phyloP scores from a whole-genome alignment of 1,140 invertebrate species.

The Zaprionus camerounensis region DNA sequence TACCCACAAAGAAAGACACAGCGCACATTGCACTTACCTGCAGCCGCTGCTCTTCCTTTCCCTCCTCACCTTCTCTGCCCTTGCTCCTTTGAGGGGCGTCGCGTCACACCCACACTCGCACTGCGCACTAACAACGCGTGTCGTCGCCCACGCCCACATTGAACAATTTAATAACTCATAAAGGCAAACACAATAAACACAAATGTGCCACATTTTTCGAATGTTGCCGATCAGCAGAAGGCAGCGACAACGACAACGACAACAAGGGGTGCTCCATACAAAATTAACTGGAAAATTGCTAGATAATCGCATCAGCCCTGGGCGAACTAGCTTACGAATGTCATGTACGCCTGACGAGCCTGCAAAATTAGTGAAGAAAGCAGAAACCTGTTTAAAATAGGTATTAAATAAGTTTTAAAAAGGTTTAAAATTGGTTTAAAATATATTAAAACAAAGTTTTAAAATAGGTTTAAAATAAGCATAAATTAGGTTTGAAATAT shows the following conservation, averaged over 20 bases:
- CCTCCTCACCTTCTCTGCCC: neutral
- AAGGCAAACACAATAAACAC: conserved; percentile 60
- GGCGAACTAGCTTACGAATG: conserved; percentile 24
- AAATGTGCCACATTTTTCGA: conserved; percentile 77
- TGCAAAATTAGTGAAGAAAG: neutral
- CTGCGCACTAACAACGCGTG: conserved; percentile 60
- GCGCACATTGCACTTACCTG: conserved; percentile 38
- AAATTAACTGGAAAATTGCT: conserved; percentile 76
- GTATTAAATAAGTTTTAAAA: neutral
- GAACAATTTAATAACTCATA: conserved; percentile 79
- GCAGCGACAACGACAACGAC: neutral
- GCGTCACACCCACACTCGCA: conserved; percentile 48
- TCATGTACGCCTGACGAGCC: conserved; percentile 35
- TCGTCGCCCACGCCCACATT: conserved; percentile 71
- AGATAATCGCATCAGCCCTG: conserved; percentile 43
- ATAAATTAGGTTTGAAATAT: neutral
- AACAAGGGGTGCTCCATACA: conserved; percentile 8
- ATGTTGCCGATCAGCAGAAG: conserved; percentile 60
- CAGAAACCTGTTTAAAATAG: neutral
- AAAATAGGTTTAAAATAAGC: neutral
- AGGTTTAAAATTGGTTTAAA: too few relatives aligned
- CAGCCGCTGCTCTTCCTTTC: conserved; percentile 2
- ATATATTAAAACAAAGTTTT: neutral
- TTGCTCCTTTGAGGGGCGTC: neutral
- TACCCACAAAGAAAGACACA: conserved; percentile 52